Evolutionary conservation across 64 coral and sea anemone genomes (phyloP), one percentile per base, ranked within the genome.

Genomic region (Platygyra sinensis): DNA sequence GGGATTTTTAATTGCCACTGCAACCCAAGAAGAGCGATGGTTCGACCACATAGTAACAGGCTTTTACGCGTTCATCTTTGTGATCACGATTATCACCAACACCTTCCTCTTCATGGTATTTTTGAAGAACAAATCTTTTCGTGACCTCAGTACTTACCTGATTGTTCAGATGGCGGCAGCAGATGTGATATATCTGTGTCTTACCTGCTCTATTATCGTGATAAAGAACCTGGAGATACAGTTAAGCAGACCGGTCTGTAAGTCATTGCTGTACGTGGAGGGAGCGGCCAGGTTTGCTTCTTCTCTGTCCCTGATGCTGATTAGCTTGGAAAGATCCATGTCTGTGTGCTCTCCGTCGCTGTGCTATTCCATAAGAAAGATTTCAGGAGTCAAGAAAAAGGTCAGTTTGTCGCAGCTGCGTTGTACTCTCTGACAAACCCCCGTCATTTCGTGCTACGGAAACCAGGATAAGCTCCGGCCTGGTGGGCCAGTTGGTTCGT

Each of bases 141-240:
- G 78, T 55, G 78, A 80, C 78, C 78, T 80, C 55, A 80, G 78
- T 54, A 80, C 52, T 31, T 80, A 80, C 30, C 28, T 80, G 27
- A 80, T 80, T 2, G 78, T 80, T 61, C 78, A 61, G 29, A 80
- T 80, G 78, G 78, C 78, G 0, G 78, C 52, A 61, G 78, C 78
- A 0, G 78, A 80, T 28, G 78, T 80, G 27, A 28, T 61, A 27
- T 80, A 80, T 15, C 55, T 80, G 14, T 80, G 78, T 31, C 16
- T 61, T 25, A 61, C 78, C 50, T 80, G 25, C 54, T 60, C 54
- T 10, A 80, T 80, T 16, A 55, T 80, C 17, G 50, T 30, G 4
- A 80, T 80, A 32, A 80, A 80, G 78, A 80, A 80, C 51, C 52
- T 80, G 14, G 78, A 80, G 14, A 19, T 80, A n/a, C 12, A 62